These are phyloP conservation scores for Drosophila kambysellisi DNA, from an alignment of 2,888 invertebrate genomes.

Conservation along the genomic window DNA sequence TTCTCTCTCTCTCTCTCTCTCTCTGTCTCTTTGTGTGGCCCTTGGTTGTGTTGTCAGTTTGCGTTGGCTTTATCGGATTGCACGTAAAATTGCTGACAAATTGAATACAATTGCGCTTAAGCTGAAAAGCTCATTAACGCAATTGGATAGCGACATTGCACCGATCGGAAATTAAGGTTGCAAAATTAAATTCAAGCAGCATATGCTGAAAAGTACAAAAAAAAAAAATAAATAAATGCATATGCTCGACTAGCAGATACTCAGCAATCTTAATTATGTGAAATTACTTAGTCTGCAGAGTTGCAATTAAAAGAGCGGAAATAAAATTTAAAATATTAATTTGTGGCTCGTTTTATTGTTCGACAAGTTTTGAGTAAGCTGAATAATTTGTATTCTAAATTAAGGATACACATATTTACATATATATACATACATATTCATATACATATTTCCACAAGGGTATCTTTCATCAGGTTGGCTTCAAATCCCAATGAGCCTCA, in stretches of 20 bases:
- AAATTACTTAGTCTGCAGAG: too few relatives aligned
- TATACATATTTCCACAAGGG: neutral
- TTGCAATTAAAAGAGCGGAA: neutral
- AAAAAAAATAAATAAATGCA: neutral
- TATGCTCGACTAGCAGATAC: neutral
- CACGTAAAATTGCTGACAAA: constrained; percentile 75
- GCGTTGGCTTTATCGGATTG: constrained; percentile 75
- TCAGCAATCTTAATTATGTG: neutral
- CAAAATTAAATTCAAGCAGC: constrained; percentile 63
- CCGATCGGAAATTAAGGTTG: constrained; percentile 50
- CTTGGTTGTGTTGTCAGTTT: constrained; percentile 57
- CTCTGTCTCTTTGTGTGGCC: neutral
- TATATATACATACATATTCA: too few relatives aligned
- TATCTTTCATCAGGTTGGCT: constrained; percentile 7
- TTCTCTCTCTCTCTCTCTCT: neutral
- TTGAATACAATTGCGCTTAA: constrained; percentile 79
- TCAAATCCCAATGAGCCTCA: neutral
- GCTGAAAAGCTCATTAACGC: constrained; percentile 79
- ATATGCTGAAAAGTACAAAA: constrained; percentile 46
- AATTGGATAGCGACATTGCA: constrained; percentile 66
- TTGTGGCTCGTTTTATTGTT: neutral
- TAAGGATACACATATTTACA: too few relatives aligned
- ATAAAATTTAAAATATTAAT: neutral
- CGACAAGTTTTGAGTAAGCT: neutral
- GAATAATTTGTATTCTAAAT: too few relatives aligned